Conservation (phyloP, 2,797 vertebrate genomes). For the Synanceia verrucosa region DNA sequence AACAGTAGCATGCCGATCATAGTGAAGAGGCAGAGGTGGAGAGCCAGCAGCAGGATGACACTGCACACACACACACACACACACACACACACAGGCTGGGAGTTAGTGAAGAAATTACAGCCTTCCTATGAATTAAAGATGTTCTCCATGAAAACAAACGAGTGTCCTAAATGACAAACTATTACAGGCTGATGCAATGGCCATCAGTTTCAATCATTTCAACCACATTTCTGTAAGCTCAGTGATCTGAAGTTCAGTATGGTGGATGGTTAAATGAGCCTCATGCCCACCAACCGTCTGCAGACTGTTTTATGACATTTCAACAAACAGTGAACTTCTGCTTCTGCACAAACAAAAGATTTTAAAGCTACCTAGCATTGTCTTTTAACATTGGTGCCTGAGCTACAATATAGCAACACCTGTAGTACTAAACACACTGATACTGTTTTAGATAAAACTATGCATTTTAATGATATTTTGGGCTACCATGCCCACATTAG, state of each 20-base stretch:
- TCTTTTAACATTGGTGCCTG: not conserved
- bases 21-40: constrained; percentile 93
- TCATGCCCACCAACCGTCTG: too few relatives aligned
- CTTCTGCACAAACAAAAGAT: not conserved
- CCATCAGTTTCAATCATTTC: not conserved
- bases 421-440: too few relatives aligned
- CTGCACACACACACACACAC: constrained; percentile 67
- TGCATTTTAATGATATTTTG: too few relatives aligned
- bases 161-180: too few relatives aligned
- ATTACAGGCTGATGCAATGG: not conserved
- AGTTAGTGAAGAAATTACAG: not conserved
- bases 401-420: too few relatives aligned
- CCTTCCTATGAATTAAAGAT: too few relatives aligned
- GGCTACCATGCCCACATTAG: too few relatives aligned
- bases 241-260: not conserved
- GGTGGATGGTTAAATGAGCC: too few relatives aligned
- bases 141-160: too few relatives aligned
- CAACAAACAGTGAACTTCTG: not conserved
- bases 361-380: not conserved
- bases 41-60: constrained; percentile 88
- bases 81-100: not conserved
- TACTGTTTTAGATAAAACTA: too few relatives aligned
- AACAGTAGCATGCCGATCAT: constrained; percentile 97
- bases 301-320: not conserved
- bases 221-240: not conserved